Base-by-base conservation (phyloP, 53 echinoderm and acorn worm species). In the Henricia sp. region DNA sequence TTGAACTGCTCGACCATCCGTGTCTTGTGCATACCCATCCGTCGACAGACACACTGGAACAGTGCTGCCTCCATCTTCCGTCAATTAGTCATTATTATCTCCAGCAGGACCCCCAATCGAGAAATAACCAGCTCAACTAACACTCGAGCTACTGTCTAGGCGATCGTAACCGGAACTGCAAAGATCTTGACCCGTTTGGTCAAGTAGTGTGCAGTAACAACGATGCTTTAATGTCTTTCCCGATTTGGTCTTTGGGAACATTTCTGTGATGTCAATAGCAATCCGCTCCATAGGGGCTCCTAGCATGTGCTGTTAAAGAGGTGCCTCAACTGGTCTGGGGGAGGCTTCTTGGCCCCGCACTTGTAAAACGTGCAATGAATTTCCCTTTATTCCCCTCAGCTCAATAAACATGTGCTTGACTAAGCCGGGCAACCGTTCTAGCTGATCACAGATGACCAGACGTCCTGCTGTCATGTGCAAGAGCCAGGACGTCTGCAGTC, bases 41-140 rank as follows among this genome's bases (percentile, higher is more conserved):
- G 55, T 34, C 24, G 50, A 38, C 87, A 87, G 34, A 87, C 37
- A 32, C 66, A 65, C 30, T 28, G 9, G 35, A 87, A 87, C 2
- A 87, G 50, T 4, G 44, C 50, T 5, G 77, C 27, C 52, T 77
- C 77, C 20, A 87, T 77, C 32, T 87, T 67, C 53, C 87, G 30
- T 12, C 86, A 59, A 20, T 85, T n/a, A 65, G 34, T 75, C 75
- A 13, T 44, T 59, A 9, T 75, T 4, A 86, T n/a, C 25, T 30
- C 33, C 1, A 41, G 50, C 4, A 77, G 67, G 11, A 67, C 67
- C 23, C 68, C 87, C 19, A 77, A 87, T 17, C 87, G 40, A 14
- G 50, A 16, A 10, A 77, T 37, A 19, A 86, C 63, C 54, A 69
- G 48, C 37, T 71, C 30, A 0, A 53, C 76, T 6, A 87, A 33